Base-by-base conservation (phyloP, 2,888 invertebrate genomes). In the Xestoiulus laeticollis region DNA sequence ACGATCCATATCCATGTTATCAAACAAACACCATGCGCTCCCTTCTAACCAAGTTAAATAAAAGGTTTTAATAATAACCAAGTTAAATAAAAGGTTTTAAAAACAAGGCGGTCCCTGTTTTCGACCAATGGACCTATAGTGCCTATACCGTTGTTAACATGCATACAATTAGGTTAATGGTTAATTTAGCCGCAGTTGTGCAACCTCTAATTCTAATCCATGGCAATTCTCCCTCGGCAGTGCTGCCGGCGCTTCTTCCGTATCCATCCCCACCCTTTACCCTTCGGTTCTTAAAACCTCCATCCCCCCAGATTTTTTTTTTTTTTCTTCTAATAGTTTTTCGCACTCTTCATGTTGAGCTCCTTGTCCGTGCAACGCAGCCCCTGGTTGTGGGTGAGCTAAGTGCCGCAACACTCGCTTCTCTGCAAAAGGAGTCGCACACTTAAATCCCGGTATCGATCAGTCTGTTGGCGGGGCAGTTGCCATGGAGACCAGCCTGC, bases 311-410 rank as follows among this genome's bases (percentile, higher is more conserved):
- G 68, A 22, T 26, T 68, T 2, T 68, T 68, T 68, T 68, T 26
- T 8, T 26, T 26, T 68, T 59, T 68, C 68, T 68, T 68, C 68
- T 68, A 68, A 68, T 68, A 68, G 68, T 26, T 68, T 68, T 68
- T 68, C 68, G 68, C 68, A 68, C 68, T 68, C 68, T 68, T 68
- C 68, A 68, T 68, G 22, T 19, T 3, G 48, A 68, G 19, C 68
- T 68, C 22, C 68, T 68, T 22, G 14, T 16, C 48, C 48, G 16
- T 16, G 48, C 48, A 48, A 48, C 48, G 8, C 68, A 5, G 59
- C 68, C 68, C 68, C 68, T 68, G 68, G 68, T 68, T 68, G 68
- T 26, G 68, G 68, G 68, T 68, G 68, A 68, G 19, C 68, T 68
- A 68, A 68, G 68, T 68, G 68, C n/a, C 68, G 3, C 68, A 68